These are phyloP conservation scores for Meteorus cinctellus DNA, from an alignment of 2,888 invertebrate species.

Conservation along the genomic window DNA sequence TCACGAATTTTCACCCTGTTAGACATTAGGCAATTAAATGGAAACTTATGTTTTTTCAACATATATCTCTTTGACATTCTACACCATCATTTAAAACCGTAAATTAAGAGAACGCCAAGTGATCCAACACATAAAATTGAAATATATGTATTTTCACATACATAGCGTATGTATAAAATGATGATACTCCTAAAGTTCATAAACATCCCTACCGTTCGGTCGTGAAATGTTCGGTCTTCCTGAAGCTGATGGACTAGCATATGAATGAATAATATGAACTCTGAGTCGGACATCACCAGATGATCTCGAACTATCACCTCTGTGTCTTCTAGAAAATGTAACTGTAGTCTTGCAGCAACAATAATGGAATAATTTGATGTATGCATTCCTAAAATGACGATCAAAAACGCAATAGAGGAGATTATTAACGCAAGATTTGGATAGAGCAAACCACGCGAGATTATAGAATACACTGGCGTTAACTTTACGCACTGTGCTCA, in stretches of 20 bases:
- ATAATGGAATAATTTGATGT: slow-evolving; percentile 84
- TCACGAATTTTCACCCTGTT: too few relatives aligned
- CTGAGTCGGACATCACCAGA: slow-evolving; percentile 78
- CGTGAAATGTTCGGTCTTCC: slow-evolving; percentile 70
- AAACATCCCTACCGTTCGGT: slow-evolving; percentile 76
- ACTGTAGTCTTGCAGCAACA: slow-evolving; percentile 87
- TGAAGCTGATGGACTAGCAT: slow-evolving; percentile 75
- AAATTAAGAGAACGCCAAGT: background rate
- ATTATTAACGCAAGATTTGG: slow-evolving; percentile 81
- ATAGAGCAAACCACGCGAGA: slow-evolving; percentile 81
- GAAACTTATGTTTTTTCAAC: too few relatives aligned
- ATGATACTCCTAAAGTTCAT: slow-evolving; percentile 72
- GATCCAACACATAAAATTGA: background rate
- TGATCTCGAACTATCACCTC: slow-evolving; percentile 74
- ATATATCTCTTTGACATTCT: too few relatives aligned
- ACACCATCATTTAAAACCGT: background rate
- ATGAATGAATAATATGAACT: slow-evolving; percentile 84
- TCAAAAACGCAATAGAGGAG: slow-evolving; percentile 81
- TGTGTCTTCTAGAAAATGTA: slow-evolving; percentile 78
- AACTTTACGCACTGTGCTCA: slow-evolving; percentile 75
- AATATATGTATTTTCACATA: background rate
- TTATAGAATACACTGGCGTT: slow-evolving; percentile 79
- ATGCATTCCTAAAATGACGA: slow-evolving; percentile 81
- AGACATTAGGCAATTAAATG: too few relatives aligned
- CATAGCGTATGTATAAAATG: background rate